These are phyloP conservation scores for Leptosomus discolor DNA, from an alignment of 2,113 vertebrate genomes.

Conservation along the genomic window DNA sequence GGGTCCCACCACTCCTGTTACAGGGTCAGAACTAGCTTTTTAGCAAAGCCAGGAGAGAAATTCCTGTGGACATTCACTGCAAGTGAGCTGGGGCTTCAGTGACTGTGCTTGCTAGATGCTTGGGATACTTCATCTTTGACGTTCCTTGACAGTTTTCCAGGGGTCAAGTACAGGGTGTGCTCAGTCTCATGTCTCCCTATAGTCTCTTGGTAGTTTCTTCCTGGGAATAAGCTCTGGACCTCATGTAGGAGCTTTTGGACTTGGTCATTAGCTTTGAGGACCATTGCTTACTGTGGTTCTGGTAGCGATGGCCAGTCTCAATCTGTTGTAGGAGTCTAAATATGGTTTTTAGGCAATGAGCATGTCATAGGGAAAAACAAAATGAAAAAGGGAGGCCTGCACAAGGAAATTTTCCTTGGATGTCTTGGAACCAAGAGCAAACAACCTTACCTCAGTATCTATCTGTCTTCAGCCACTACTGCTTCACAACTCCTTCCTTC, in stretches of 20 bases:
- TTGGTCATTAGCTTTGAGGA: not conserved
- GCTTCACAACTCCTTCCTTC: not conserved
- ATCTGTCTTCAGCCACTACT: not conserved
- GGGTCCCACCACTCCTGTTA: not conserved
- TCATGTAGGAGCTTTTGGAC: not conserved
- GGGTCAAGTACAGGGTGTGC: not conserved
- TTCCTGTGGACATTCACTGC: not conserved
- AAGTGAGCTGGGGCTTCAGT: not conserved
- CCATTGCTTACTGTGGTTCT: not conserved
- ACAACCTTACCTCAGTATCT: not conserved
- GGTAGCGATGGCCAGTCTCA: not conserved
- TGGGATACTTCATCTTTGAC: not conserved
- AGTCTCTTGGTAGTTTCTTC: not conserved
- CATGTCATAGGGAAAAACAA: not conserved
- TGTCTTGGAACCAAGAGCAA: not conserved
- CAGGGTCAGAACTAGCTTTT: not conserved
- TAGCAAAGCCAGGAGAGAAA: not conserved
- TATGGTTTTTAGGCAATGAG: not conserved
- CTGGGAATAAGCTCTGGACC: not conserved
- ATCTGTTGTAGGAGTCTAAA: not conserved
- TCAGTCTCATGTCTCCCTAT: rapidly evolving
- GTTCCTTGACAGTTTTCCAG: not conserved
- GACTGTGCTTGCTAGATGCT: not conserved
- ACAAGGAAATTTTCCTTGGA: not conserved
- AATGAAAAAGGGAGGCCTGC: not conserved